A percentile compares a stretch with the other conserved stretches of the same genome.
Conservation (phyloP, 1,140 invertebrate genomes). For the Heliconius melpomene region DNA sequence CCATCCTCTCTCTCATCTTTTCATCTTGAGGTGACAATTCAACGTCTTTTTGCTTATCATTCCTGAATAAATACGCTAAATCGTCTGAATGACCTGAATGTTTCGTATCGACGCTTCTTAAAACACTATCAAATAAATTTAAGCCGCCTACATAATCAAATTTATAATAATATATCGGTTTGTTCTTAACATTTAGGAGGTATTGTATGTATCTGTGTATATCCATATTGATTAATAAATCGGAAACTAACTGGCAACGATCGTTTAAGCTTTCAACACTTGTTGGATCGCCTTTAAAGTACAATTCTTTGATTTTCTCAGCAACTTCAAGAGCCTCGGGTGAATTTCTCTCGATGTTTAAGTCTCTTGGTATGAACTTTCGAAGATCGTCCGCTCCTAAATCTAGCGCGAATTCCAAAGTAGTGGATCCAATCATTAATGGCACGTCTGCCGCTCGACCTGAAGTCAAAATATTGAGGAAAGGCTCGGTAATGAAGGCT, state of each 20-base stretch:
- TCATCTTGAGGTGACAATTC: conserved; percentile 55
- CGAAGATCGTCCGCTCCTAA: conserved; percentile 63
- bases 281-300: conserved; percentile 60
- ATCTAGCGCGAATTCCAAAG: conserved; percentile 57
- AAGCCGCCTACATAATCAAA: conserved; percentile 75
- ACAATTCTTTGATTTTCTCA: conserved; percentile 62
- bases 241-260: conserved; percentile 65
- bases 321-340: conserved; percentile 58
- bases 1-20: conserved; percentile 69
- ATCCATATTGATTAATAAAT: conserved; percentile 60
- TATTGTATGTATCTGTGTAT: conserved; percentile 66
- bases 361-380: conserved; percentile 60
- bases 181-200: conserved; percentile 60
- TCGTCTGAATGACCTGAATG: conserved; percentile 72
- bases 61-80: conserved; percentile 73
- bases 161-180: conserved; percentile 74
- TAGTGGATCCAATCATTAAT: conserved; percentile 64
- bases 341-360: conserved; percentile 61
- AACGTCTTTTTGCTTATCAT: conserved; percentile 52
- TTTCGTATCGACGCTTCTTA: conserved; percentile 43
- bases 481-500: conserved; percentile 59
- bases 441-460: conserved; percentile 67
- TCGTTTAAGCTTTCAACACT: conserved; percentile 52
- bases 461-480: conserved; percentile 60
- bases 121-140: conserved; percentile 57